Evolutionary conservation across 2,113 vertebrate species (phyloP), one percentile per base, ranked within the genome.

Genomic region (Cercocebus atys): DNA sequence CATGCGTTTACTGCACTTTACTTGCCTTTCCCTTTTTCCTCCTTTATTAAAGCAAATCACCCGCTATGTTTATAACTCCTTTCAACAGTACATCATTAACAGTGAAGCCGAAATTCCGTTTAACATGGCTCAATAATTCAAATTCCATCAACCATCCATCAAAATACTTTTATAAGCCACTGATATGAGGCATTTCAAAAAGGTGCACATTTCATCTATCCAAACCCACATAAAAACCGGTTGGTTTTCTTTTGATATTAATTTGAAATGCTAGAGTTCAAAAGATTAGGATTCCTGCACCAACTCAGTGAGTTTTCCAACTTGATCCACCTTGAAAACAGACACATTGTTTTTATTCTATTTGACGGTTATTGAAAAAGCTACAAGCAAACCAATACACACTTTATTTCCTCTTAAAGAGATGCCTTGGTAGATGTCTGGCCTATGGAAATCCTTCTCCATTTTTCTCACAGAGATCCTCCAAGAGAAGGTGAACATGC

Each of bases 41-140:
- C 79, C 68, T 76, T 88, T 80, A 93, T 87, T 82, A 87, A 94
- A 97, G 85, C 76, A 92, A 94, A 93, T 92, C 35, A 87, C 89
- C 90, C 47, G 45, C 83, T 73, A 72, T 81, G 73, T 89, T 59
- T 78, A 38, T 8, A 79, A n/a, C n/a, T 93, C 78, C 45, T 95
- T 94, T 93, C 89, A 57, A 76, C 52, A 55, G 45, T 40, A 79
- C 38, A 27, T 92, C 70, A 57, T 80, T 96, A 88, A 92, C 12
- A 25, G 79, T 4, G 55, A 92, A 95, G 93, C 40, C 66, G 66
- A 84, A 64, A 88, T 66, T 88, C 80, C 57, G 12, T 66, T 78
- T 59, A 80, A 83, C 45, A 35, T 75, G 61, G 43, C 87, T 80
- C 50, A 73, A 75, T 80, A 79, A 84, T 78, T 92, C 61, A 57